These are phyloP conservation scores for Rachycentron canadum DNA, from an alignment of 2,797 vertebrate species.

Conservation along the genomic window DNA sequence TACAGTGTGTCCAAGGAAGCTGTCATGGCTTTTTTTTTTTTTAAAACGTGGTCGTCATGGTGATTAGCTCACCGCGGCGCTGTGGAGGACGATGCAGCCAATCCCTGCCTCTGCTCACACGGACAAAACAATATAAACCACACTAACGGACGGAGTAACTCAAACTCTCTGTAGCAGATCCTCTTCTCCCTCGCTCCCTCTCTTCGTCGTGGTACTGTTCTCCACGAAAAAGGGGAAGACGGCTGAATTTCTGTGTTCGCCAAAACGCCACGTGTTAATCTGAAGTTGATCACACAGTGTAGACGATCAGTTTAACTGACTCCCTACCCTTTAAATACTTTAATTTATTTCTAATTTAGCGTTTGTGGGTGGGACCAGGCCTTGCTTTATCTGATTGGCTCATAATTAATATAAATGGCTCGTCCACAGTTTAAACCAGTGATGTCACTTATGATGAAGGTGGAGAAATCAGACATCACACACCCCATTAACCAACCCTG, in stretches of 20 bases:
- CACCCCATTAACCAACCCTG: no score
- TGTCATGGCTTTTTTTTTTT: neutral
- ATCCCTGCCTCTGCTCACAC: conserved; percentile 67
- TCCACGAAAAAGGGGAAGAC: conserved; percentile 39
- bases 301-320: conserved; percentile 13
- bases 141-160: conserved; percentile 61
- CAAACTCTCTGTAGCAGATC: conserved; percentile 63
- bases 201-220: conserved; percentile 50
- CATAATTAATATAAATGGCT: neutral
- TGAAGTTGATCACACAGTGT: neutral
- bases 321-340: conserved; percentile 21
- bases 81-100: conserved; percentile 65
- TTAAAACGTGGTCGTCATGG: conserved; percentile 33
- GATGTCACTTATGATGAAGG: conserved; percentile 30
- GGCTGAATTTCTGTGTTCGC: conserved; percentile 51
- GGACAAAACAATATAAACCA: conserved; percentile 39
- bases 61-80: conserved; percentile 51
- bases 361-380: conserved; percentile 29
- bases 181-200: conserved; percentile 30
- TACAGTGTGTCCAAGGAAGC: conserved; percentile 33
- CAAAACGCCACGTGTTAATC: conserved; percentile 25
- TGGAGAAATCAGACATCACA: neutral
- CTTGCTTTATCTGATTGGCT: conserved; percentile 29
- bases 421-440: conserved; percentile 24
- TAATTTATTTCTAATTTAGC: conserved; percentile 47